Conservation (phyloP, 2,888 invertebrate genomes). For the Pristionchus maxplancki region DNA sequence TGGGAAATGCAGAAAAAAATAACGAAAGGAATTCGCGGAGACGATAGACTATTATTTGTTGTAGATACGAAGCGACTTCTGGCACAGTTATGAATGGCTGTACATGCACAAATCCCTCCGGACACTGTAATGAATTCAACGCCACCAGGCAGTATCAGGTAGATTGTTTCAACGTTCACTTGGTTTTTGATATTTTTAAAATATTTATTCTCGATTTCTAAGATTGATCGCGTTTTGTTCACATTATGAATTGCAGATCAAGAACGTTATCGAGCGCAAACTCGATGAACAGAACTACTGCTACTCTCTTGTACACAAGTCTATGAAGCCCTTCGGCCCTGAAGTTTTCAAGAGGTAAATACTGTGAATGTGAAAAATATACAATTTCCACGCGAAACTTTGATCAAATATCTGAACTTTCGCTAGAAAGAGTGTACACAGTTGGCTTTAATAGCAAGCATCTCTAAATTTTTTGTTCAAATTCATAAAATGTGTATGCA, state of each 20-base stretch:
- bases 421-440: no score
- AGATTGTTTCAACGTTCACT: not conserved
- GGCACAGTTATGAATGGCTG: slow-evolving; percentile 74
- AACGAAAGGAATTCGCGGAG: no score
- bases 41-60: no score
- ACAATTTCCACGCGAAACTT: slow-evolving; percentile 26
- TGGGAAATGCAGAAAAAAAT: no score
- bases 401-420: no score
- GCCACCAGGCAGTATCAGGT: slow-evolving; percentile 69
- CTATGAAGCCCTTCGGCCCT: slow-evolving; percentile 70
- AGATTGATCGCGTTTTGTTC: no score
- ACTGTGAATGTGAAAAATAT: not conserved
- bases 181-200: not conserved
- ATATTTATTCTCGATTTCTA: not conserved
- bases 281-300: slow-evolving; percentile 73
- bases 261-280: slow-evolving; percentile 70
- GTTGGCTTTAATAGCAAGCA: no score
- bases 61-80: slow-evolving; percentile 72
- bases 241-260: slow-evolving; percentile 56
- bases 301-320: slow-evolving; percentile 71
- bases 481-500: no score
- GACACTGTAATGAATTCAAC: slow-evolving; percentile 72
- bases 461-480: no score
- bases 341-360: slow-evolving; percentile 74
- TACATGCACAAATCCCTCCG: slow-evolving; percentile 74